Conservation (phyloP, 2,888 invertebrate species). For the Chromoteleia sp. region DNA sequence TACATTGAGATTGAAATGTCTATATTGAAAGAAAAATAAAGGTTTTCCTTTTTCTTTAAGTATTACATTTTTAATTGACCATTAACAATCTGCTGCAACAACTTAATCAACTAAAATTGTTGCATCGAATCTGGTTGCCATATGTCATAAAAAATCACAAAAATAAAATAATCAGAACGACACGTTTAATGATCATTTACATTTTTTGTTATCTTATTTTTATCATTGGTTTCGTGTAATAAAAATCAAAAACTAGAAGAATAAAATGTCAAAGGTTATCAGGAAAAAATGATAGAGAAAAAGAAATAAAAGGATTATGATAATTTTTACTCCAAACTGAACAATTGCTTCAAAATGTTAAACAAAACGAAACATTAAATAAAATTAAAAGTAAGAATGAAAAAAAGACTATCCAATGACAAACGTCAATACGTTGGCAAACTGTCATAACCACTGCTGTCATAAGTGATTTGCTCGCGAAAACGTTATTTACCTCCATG, state of each 20-base stretch:
- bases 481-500: conserved; percentile 73
- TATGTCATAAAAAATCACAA: not conserved
- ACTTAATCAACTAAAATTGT: no score
- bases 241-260: conserved; percentile 5
- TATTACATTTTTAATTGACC: no score
- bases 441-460: conserved; percentile 48
- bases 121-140: no score
- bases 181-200: no score
- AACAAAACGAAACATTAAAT: not conserved
- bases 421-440: conserved; percentile 35
- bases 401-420: conserved; percentile 3
- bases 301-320: no score
- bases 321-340: no score
- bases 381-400: not conserved
- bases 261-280: conserved; percentile 57
- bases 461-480: conserved; percentile 14
- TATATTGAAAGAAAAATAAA: no score
- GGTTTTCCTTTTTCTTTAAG: no score
- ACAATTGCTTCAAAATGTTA: not conserved
- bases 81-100: no score
- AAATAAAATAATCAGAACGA: no score
- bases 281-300: not conserved
- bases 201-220: conserved; percentile 7
- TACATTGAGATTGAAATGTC: no score
- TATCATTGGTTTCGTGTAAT: not conserved